phyloP scores from a whole-genome alignment of 2,888 invertebrate species.

The Sicus ferrugineus region DNA sequence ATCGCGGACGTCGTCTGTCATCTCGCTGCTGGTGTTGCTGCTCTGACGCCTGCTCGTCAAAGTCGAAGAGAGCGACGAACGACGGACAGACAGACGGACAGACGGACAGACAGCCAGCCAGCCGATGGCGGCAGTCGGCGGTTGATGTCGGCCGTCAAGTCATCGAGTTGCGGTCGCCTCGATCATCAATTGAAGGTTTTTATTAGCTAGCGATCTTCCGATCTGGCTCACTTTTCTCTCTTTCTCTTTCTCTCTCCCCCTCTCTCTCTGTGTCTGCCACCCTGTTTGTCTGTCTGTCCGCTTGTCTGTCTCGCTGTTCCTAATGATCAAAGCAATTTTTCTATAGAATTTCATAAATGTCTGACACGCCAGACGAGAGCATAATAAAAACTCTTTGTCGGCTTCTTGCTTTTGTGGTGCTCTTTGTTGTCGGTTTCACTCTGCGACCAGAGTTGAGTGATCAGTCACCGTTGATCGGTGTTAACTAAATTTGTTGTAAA shows the following conservation, averaged over 20 bases:
- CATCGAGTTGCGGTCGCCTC: background rate
- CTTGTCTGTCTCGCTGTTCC: no score
- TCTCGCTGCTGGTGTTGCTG: background rate
- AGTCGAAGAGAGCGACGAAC: slow-evolving; percentile 4
- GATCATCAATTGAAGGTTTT: background rate
- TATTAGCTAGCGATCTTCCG: background rate
- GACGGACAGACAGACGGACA: background rate
- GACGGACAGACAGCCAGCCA: background rate
- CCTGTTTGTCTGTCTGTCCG: no score
- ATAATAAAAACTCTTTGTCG: background rate
- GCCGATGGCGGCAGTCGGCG: background rate
- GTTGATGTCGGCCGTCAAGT: background rate
- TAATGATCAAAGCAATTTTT: background rate
- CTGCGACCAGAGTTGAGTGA: no score
- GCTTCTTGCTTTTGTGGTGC: background rate
- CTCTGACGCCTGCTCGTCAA: background rate
- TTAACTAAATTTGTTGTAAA: background rate
- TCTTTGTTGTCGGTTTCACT: background rate
- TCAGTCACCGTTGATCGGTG: background rate
- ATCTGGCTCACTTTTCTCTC: no score
- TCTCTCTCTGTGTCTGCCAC: no score
- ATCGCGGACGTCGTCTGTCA: slow-evolving; percentile 13
- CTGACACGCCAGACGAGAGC: background rate
- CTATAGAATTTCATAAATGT: background rate
- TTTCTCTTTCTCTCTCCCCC: no score